phyloP scores from a whole-genome alignment of 2,797 vertebrate species.

The Gymnothorax reevesii region DNA sequence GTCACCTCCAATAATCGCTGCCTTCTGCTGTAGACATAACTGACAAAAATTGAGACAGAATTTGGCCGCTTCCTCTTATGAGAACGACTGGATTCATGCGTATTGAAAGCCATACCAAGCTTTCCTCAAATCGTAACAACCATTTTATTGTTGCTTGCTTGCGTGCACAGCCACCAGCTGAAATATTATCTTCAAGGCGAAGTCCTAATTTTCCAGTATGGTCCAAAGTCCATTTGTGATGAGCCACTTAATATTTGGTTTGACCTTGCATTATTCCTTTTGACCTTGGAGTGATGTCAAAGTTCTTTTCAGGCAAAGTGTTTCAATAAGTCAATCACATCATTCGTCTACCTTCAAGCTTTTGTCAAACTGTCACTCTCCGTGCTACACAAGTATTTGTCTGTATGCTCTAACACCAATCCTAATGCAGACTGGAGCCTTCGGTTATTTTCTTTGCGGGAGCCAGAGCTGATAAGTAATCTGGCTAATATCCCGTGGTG shows the following conservation, averaged over 20 bases:
- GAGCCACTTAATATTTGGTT: background rate
- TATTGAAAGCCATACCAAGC: background rate
- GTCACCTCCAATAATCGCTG: background rate
- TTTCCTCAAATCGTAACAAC: background rate
- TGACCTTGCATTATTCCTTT: background rate
- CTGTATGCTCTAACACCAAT: background rate
- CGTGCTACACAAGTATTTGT: background rate
- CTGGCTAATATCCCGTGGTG: slow-evolving; percentile 12
- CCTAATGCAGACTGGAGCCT: background rate
- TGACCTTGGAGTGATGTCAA: background rate
- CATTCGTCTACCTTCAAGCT: background rate
- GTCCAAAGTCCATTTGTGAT: background rate
- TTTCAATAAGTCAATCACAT: slow-evolving; percentile 19
- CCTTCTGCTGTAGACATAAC: background rate
- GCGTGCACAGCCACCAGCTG: background rate
- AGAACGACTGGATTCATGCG: background rate
- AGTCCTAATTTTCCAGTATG: background rate
- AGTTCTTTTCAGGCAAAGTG: background rate
- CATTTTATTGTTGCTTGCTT: background rate
- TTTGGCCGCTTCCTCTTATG: background rate
- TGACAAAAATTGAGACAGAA: background rate
- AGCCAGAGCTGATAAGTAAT: slow-evolving; percentile 12
- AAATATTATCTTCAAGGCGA: background rate
- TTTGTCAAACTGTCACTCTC: background rate
- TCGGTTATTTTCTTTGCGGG: slow-evolving; percentile 9